Evolutionary conservation across 2,888 invertebrate genomes (phyloP), one percentile per base, ranked within the genome.

Genomic region (Campopleginae sp.): DNA sequence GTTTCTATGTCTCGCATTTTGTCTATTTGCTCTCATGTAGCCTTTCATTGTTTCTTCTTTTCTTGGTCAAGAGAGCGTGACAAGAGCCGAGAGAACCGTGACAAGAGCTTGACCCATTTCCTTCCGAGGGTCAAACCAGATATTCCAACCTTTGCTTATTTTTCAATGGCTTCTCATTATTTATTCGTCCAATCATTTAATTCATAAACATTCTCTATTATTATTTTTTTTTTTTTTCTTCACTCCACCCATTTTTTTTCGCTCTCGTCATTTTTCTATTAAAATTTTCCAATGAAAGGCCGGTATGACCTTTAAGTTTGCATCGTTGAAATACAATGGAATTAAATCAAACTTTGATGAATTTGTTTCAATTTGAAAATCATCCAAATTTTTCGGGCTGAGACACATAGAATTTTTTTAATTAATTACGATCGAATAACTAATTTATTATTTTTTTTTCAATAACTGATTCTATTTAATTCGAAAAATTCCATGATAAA

Each of bases 91-190:
- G 65, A 71, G 48, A 75, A 71, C 76, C 42, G 51, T 54, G 58
- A 48, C 27, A 19, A 77, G 54, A 71, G 79, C 84, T 86, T 85
- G 83, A 86, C 86, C 86, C 78, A 87, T 85, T 86, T 87, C 38
- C 38, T 61, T 27, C 63, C 65, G 17, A 72, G 33, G 63, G 48
- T 74, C 63, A 44, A 54, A n/a, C n/a, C 51, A 33, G 17, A 77
- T 27, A 77, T 54, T 27, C n/a, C 42, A 14, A 44, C 33, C 70
- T 58, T 79, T 70, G 68, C 19, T 61, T 61, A 70, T 23, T 70
- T 61, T 58, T 46, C 33, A 70, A 70, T 33, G 78, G 23, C 27
- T 48, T 51, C 31, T 70, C 66, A 63, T 65, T 51, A 19, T 75
- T 76, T 54, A 12, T 63, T 42, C 61, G 66, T 72, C 33, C 19